Base-by-base conservation (phyloP, 2,888 invertebrate genomes). In the Lasioglossum malachurum region DNA sequence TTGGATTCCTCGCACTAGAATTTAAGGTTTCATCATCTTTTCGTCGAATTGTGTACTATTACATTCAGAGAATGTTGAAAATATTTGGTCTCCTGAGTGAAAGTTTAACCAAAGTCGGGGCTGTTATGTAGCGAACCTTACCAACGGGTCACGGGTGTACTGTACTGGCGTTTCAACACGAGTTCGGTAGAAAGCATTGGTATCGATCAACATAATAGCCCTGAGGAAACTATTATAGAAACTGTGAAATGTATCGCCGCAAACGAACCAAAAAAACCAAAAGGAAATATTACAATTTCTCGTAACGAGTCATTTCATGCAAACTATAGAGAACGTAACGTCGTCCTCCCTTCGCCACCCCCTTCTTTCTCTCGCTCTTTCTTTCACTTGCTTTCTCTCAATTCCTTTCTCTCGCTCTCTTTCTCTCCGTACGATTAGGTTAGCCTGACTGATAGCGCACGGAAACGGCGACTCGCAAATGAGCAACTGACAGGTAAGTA, bases 201-300 rank as follows among this genome's bases (percentile, higher is more conserved):
- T 71, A 71, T 75, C 80, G 84, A 78, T 89, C 87, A 41, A 90
- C 94, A 93, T 93, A 94, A 94, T 92, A 94, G 93, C 94, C 93
- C 93, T 91, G 93, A 94, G 86, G 87, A 91, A 76, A 92, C 91
- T 92, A 90, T 91, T 78, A 71, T 91, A 94, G 94, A 94, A 94
- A 94, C 94, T 94, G 94, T 94, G 94, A 94, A 94, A 94, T 94
- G 94, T 94, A 93, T 93, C 89, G 92, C 86, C 86, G 86, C 89
- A 90, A 89, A 88, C 38, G 64, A 64, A 87, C 82, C 57, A 57
- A 87, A 86, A 86, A 89, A 90, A 87, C 86, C 81, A 86, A 87
- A 90, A 87, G n/a, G 38, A 41, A 71, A 23, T 35, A 38, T 35
- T n/a, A 88, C 91, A 86, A 38, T 85, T 79, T 69, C 76, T 81